These are phyloP conservation scores for Tipula vernalis DNA, from an alignment of 2,888 invertebrate genomes.

Conservation along the genomic window DNA sequence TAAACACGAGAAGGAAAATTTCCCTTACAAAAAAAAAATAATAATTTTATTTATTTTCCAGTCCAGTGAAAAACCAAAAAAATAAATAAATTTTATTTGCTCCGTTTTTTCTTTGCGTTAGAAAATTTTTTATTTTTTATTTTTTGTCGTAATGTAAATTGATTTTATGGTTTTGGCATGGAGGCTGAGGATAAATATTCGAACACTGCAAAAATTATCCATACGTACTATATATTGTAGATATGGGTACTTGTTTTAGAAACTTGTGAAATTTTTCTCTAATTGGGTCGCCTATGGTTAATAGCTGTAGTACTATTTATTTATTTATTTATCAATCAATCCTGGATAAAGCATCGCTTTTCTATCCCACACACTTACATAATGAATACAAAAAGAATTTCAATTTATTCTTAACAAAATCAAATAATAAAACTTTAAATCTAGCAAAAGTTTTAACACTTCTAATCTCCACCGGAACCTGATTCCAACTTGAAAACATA, in stretches of 20 bases:
- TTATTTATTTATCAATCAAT: too few species aligned
- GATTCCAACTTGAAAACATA: too few species aligned
- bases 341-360: too few species aligned
- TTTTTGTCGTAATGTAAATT: background rate
- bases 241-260: too few species aligned
- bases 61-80: background rate
- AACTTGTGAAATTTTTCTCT: background rate
- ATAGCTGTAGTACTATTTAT: too few species aligned
- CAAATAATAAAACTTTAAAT: too few species aligned
- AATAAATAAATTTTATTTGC: background rate
- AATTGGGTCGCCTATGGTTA: background rate
- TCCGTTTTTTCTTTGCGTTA: background rate
- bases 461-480: too few species aligned
- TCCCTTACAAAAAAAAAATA: background rate
- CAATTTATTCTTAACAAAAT: too few species aligned
- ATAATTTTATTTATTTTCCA: background rate
- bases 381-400: too few species aligned
- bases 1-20: background rate
- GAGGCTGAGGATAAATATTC: background rate
- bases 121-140: background rate
- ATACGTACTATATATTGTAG: background rate
- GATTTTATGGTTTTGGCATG: background rate
- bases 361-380: too few species aligned
- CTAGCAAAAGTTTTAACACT: too few species aligned
- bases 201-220: background rate